phyloP scores from a whole-genome alignment of 35 echinoderm and acorn worm genomes.

The Patiria miniata region DNA sequence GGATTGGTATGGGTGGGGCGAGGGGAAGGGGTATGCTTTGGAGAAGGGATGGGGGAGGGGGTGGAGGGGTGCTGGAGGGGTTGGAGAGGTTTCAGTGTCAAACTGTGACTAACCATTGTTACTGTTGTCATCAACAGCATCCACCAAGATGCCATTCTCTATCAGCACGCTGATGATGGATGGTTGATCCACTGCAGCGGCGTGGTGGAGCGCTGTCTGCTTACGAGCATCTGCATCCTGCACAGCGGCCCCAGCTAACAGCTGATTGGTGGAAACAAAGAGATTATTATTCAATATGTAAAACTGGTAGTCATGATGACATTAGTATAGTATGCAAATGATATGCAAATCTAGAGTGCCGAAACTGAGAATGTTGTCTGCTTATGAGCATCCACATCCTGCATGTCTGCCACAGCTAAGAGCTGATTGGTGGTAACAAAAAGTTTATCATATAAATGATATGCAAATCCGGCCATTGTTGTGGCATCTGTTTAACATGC shows the following conservation, averaged over 20 bases:
- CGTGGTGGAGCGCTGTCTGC: slow-evolving; percentile 84
- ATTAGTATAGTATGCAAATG: too few relatives aligned
- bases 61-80: too few relatives aligned
- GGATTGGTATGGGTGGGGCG: too few relatives aligned
- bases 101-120: slow-evolving; percentile 80
- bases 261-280: slow-evolving; percentile 44
- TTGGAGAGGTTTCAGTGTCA: too few relatives aligned
- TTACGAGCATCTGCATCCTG: slow-evolving; percentile 74
- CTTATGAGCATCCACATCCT: slow-evolving; percentile 75
- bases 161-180: slow-evolving; percentile 85
- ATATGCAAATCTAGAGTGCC: too few relatives aligned
- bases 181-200: slow-evolving; percentile 67
- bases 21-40: too few relatives aligned
- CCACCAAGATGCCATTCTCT: slow-evolving; percentile 86
- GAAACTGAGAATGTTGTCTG: slow-evolving; percentile 73
- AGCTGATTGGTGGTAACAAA: slow-evolving; percentile 37
- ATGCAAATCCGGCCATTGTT: too few relatives aligned
- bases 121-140: slow-evolving; percentile 73
- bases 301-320: too few relatives aligned
- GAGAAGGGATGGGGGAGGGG: too few relatives aligned
- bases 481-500: too few relatives aligned
- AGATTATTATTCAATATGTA: slow-evolving; percentile 9
- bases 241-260: slow-evolving; percentile 90
- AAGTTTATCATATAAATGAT: background rate
- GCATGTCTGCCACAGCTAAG: slow-evolving; percentile 83